Evolutionary conservation across 2,113 vertebrate species (phyloP).

Genomic region (Tiliqua scincoides): DNA sequence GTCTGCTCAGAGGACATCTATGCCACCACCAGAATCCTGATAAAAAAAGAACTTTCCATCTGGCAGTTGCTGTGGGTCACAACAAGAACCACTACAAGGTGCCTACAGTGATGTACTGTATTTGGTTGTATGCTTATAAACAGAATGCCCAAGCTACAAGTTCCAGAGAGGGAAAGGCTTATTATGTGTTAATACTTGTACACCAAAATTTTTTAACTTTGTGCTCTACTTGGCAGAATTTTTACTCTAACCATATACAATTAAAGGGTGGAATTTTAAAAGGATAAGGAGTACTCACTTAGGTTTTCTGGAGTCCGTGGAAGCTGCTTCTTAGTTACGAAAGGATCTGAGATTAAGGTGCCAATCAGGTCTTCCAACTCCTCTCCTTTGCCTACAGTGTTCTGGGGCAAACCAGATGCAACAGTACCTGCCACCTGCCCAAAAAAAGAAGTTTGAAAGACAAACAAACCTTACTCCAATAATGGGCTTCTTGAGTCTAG

Average conservation of each 20-base stretch:
- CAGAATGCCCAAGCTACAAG: background rate
- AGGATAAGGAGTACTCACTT: constrained; percentile 75
- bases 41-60: too few relatives aligned
- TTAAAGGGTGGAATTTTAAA: background rate
- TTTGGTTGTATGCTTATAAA: background rate
- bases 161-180: background rate
- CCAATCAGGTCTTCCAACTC: constrained; percentile 76
- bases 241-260: background rate
- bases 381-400: constrained; percentile 51
- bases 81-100: background rate
- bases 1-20: background rate
- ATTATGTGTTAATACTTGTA: background rate
- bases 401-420: constrained; percentile 59
- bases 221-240: background rate
- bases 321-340: constrained; percentile 83
- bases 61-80: background rate
- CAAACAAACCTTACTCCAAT: background rate
- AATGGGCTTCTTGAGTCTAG: background rate
- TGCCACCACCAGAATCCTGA: background rate
- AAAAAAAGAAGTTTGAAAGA: constrained; percentile 23
- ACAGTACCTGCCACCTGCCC: constrained; percentile 84
- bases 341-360: constrained; percentile 79
- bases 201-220: background rate
- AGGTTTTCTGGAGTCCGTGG: constrained; percentile 89
- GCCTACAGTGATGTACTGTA: background rate